phyloP scores from a whole-genome alignment of 2,797 vertebrate genomes.

The Sebastes iracundus region DNA sequence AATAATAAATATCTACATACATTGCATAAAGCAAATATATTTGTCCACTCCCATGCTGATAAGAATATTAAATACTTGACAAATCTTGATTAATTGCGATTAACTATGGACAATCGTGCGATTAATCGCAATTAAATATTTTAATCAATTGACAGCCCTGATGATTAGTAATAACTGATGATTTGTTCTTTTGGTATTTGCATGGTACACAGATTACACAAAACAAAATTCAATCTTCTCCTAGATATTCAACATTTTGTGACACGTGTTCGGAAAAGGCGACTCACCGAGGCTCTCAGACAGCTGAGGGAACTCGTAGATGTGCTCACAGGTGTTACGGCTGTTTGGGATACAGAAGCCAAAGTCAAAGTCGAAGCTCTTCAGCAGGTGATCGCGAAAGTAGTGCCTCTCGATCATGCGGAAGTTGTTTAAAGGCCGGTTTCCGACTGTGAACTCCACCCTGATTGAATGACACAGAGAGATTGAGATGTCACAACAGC shows the following conservation, averaged over 20 bases:
- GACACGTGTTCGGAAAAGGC: not conserved
- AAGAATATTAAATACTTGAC: no score
- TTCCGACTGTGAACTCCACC: constrained; percentile 94
- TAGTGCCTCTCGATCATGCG: constrained; percentile 96
- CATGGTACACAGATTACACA: not conserved
- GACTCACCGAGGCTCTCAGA: constrained; percentile 92
- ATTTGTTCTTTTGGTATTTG: not conserved
- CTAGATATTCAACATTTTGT: not conserved
- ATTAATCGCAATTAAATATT: no score
- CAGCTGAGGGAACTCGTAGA: constrained; percentile 95
- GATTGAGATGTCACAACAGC: not conserved
- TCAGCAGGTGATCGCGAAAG: constrained; percentile 91
- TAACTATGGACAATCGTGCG: no score
- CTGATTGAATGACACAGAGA: constrained; percentile 64
- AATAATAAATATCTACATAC: no score
- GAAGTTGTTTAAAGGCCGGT: constrained; percentile 90
- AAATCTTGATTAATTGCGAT: no score
- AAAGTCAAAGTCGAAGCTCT: constrained; percentile 96
- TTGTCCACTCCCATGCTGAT: no score
- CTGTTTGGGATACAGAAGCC: constrained; percentile 97
- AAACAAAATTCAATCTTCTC: not conserved
- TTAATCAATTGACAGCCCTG: not conserved
- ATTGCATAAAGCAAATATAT: no score
- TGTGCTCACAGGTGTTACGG: constrained; percentile 94
- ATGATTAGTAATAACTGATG: not conserved